These are phyloP conservation scores for Carlito syrichta DNA, from an alignment of 2,113 vertebrate genomes.

Conservation along the genomic window DNA sequence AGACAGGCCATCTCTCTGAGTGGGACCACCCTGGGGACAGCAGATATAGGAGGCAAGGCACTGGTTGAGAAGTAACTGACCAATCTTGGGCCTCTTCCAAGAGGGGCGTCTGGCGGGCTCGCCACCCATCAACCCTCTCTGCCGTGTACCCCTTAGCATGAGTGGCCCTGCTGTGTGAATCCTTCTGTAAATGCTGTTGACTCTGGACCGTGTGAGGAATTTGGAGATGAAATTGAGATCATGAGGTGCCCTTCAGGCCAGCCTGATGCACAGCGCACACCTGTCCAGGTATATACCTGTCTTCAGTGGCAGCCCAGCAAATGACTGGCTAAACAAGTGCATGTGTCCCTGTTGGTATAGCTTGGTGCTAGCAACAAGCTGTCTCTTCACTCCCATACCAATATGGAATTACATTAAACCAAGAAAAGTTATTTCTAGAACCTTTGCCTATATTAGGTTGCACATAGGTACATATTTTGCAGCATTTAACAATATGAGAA, in stretches of 20 bases:
- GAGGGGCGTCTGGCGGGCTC: neutral
- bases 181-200: neutral
- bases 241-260: neutral
- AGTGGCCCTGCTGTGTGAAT: accelerated
- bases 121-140: neutral
- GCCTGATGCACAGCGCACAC: neutral
- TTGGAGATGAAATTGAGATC: neutral
- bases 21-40: conserved; percentile 77
- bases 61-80: accelerated
- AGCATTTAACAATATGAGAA: conserved; percentile 71
- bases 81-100: neutral
- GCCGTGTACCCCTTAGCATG: neutral
- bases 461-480: conserved; percentile 69
- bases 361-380: conserved; percentile 72
- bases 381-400: conserved; percentile 37
- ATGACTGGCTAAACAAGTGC: neutral
- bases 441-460: conserved; percentile 84
- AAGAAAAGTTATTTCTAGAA: no score
- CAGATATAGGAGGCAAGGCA: conserved; percentile 73
- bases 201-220: neutral
- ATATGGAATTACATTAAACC: conserved; percentile 64
- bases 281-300: neutral
- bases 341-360: neutral
- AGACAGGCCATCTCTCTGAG: conserved; percentile 77
- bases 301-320: neutral